Percentiles rank a stretch among this genome's conserved stretches.
These are phyloP conservation scores for Orthonychiurus folsomi DNA, from an alignment of 2,888 invertebrate genomes.

Conservation along the genomic window DNA sequence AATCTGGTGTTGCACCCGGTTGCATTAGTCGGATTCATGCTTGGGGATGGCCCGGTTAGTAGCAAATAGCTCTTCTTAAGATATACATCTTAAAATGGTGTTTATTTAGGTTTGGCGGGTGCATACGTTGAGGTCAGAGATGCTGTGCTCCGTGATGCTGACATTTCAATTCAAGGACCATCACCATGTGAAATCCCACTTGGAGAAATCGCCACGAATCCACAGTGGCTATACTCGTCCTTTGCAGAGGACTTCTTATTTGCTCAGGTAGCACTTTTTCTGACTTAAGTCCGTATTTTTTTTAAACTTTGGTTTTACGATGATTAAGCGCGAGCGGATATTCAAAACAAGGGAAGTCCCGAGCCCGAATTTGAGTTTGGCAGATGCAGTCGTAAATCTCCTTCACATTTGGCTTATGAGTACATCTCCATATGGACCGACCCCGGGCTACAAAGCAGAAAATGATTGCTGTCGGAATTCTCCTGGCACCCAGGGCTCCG, in stretches of 20 bases:
- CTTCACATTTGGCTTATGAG: conserved; percentile 35
- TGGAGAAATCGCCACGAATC: conserved; percentile 27
- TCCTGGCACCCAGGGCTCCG: background rate
- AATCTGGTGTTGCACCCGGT: conserved; percentile 7
- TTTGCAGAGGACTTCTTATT: conserved; percentile 26
- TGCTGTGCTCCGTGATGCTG: conserved; percentile 26
- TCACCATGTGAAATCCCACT: conserved; percentile 31
- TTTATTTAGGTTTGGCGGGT: background rate
- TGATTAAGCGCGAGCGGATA: background rate
- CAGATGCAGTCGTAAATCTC: conserved; percentile 34
- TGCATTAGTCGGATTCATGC: conserved; percentile 30
- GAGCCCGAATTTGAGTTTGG: conserved; percentile 25
- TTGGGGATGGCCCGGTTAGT: conserved; percentile 40
- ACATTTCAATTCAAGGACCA: conserved; percentile 28
- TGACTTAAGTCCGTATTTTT: background rate
- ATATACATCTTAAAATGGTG: too few relatives aligned
- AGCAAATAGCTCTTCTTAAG: too few relatives aligned
- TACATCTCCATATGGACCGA: conserved; percentile 14
- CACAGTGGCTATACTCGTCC: conserved; percentile 26
- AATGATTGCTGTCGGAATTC: background rate
- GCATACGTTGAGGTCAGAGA: conserved; percentile 28
- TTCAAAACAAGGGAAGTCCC: background rate
- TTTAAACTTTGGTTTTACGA: background rate
- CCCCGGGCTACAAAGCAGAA: background rate
- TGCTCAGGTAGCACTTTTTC: conserved; percentile 23